A percentile compares a stretch with the other conserved stretches of the same genome.
Conservation (phyloP, 2,113 vertebrate genomes). For the Agelaius tricolor region DNA sequence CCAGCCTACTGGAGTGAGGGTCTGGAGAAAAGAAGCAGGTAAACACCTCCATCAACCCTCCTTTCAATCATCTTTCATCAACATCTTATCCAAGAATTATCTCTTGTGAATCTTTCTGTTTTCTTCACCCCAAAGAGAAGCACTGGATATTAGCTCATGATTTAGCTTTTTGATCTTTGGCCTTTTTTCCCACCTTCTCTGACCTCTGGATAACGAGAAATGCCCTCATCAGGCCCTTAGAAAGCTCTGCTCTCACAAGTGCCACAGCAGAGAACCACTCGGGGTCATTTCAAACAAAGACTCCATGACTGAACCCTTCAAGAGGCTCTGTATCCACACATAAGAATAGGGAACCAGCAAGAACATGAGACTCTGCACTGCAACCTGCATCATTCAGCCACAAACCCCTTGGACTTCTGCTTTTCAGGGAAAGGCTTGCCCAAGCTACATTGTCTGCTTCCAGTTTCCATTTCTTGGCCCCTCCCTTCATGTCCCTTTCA, state of each 20-base stretch:
- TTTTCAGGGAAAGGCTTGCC: neutral
- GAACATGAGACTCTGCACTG: neutral
- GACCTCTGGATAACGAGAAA: neutral
- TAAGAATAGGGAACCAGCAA: neutral
- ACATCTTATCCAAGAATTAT: neutral
- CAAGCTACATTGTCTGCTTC: neutral
- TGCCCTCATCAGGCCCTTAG: neutral
- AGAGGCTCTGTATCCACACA: neutral
- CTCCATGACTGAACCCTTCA: neutral
- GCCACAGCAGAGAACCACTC: neutral
- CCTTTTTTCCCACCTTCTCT: neutral
- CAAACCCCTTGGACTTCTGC: neutral
- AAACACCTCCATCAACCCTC: slow-evolving; percentile 20
- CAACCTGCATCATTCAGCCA: neutral
- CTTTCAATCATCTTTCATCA: neutral
- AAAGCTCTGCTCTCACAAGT: neutral
- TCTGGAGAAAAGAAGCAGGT: slow-evolving; percentile 49
- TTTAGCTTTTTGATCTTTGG: neutral
- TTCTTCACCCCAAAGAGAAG: neutral
- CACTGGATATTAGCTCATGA: neutral
- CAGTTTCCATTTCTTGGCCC: neutral
- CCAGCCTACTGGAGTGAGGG: slow-evolving; percentile 6
- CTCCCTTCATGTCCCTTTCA: neutral
- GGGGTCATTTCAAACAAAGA: neutral
- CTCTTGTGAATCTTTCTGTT: neutral